Evolutionary conservation across 2,797 vertebrate genomes (phyloP).

Genomic region (Poecile montanus): DNA sequence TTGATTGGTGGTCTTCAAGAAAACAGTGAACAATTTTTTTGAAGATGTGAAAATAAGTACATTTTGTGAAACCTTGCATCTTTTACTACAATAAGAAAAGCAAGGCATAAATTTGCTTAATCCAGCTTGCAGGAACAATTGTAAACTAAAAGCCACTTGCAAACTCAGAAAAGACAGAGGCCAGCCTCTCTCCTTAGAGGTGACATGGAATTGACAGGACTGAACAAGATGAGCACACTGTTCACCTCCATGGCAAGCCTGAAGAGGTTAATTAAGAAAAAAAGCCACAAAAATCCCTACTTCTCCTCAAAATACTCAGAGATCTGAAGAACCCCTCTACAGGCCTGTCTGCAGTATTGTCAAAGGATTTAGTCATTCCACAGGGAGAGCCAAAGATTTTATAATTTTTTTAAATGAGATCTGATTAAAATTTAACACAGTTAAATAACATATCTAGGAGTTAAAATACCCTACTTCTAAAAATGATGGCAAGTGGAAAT

Average conservation of each 20-base stretch:
- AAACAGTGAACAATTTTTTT: background rate
- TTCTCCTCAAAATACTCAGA: background rate
- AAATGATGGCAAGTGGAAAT: slow-evolving; percentile 24
- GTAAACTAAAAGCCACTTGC: background rate
- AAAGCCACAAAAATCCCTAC: background rate
- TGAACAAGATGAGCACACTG: background rate
- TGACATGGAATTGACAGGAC: background rate
- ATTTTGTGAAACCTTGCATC: background rate
- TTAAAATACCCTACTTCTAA: slow-evolving; percentile 35
- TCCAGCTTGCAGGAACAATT: background rate
- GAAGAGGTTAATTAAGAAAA: background rate
- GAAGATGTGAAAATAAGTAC: background rate
- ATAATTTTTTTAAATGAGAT: background rate
- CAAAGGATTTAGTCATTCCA: background rate
- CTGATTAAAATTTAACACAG: slow-evolving; percentile 51
- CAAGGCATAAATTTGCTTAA: background rate
- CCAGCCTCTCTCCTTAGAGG: background rate
- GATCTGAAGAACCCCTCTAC: background rate
- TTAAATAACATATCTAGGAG: slow-evolving; percentile 46
- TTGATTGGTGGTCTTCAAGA: background rate
- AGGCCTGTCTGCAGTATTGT: background rate
- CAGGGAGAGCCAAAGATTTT: background rate
- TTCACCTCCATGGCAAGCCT: background rate
- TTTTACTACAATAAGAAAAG: background rate
- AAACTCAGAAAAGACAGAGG: background rate